Percentiles rank a stretch among this genome's conserved stretches.
phyloP scores from a whole-genome alignment of 1,140 invertebrate genomes.

The Formica exsecta region DNA sequence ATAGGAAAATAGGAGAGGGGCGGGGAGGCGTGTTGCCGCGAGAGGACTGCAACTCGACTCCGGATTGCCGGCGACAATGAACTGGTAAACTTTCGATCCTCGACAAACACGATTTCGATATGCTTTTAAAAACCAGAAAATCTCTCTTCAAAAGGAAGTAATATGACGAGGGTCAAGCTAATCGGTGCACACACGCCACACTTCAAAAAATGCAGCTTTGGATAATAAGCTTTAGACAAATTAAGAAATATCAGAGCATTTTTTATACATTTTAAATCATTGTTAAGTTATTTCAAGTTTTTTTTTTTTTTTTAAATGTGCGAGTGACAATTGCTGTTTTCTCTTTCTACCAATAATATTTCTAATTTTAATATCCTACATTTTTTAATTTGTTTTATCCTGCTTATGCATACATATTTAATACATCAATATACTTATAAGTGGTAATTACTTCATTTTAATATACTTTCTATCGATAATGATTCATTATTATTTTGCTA shows the following conservation, averaged over 20 bases:
- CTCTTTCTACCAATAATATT: background rate
- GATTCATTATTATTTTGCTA: background rate
- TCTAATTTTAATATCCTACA: background rate
- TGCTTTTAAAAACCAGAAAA: conserved; percentile 76
- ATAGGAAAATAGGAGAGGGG: conserved; percentile 62
- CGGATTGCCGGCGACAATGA: conserved; percentile 83
- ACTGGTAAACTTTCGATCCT: conserved; percentile 83
- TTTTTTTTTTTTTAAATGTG: conserved; percentile 7
- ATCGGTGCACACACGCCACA: conserved; percentile 47
- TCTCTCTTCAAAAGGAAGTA: conserved; percentile 26
- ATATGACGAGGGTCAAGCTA: conserved; percentile 55
- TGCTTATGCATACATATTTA: background rate
- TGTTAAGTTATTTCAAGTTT: background rate
- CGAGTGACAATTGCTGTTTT: background rate
- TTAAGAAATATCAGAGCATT: conserved; percentile 20
- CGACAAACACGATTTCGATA: conserved; percentile 81
- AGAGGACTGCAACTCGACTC: conserved; percentile 83
- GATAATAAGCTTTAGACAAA: conserved; percentile 56
- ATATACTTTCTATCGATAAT: background rate
- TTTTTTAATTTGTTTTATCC: background rate
- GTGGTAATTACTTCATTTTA: background rate
- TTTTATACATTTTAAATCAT: background rate
- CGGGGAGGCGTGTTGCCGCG: conserved; percentile 65
- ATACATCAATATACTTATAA: background rate
- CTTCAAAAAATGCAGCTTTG: conserved; percentile 40